These are phyloP conservation scores for Tychaedon coryphoeus DNA, from an alignment of 2,113 vertebrate species.

Conservation along the genomic window DNA sequence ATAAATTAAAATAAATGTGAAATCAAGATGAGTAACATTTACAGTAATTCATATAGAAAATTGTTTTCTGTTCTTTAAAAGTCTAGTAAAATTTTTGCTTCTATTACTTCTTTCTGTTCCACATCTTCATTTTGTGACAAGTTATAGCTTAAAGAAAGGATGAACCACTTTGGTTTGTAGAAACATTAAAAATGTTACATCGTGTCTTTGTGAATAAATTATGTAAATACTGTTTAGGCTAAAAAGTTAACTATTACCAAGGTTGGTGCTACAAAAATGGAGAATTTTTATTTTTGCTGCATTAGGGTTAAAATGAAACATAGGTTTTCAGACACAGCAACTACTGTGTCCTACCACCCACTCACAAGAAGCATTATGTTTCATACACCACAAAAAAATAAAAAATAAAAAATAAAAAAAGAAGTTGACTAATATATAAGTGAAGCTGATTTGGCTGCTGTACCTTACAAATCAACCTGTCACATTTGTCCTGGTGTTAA, in stretches of 20 bases:
- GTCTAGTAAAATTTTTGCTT: not conserved
- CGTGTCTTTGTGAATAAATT: not conserved
- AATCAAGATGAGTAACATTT: not conserved
- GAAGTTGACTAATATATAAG: not conserved
- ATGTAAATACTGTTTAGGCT: not conserved
- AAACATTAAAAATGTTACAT: not conserved
- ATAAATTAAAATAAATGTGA: not conserved
- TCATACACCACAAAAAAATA: not conserved
- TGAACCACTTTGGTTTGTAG: not conserved
- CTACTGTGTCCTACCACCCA: not conserved
- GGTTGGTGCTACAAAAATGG: not conserved
- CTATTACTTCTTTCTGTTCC: not conserved
- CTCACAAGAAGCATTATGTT: not conserved
- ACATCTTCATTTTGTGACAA: not conserved
- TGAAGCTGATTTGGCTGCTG: not conserved
- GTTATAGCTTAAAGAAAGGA: not conserved
- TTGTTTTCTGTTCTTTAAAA: not conserved
- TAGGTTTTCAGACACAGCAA: not conserved
- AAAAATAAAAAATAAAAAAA: not conserved
- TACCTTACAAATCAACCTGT: not conserved
- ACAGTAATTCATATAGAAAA: not conserved
- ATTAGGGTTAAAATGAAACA: not conserved
- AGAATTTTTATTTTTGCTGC: not conserved
- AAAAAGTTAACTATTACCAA: not conserved
- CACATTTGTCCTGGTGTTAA: not conserved